phyloP scores from a whole-genome alignment of 2,888 invertebrate species.

The Athalia cordata region DNA sequence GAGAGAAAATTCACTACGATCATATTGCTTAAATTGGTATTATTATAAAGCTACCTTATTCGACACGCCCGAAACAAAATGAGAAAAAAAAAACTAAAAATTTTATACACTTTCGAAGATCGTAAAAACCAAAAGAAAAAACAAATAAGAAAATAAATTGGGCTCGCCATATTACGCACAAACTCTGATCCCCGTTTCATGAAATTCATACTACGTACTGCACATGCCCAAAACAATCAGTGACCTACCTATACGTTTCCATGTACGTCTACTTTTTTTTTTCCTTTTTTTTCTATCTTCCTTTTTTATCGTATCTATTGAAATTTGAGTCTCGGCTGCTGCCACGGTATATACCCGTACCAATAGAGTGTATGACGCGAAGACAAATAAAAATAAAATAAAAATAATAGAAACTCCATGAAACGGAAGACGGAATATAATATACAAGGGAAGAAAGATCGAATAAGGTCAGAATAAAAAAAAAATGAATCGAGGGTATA shows the following conservation, averaged over 20 bases:
- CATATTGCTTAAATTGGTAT: no score
- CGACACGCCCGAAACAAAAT: no score
- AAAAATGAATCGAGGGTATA: not conserved
- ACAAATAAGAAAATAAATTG: no score
- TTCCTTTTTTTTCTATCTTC: not conserved
- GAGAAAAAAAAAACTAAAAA: no score
- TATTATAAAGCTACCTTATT: no score
- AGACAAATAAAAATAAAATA: no score
- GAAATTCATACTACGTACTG: not conserved
- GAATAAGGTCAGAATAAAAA: not conserved
- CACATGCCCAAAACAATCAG: conserved; percentile 14
- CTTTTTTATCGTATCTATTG: not conserved
- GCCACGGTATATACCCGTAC: not conserved
- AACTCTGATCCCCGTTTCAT: no score
- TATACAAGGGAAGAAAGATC: no score
- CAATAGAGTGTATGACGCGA: not conserved
- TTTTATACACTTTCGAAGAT: no score
- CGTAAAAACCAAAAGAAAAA: no score
- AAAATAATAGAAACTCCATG: not conserved
- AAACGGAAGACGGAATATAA: not conserved
- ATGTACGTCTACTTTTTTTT: not conserved
- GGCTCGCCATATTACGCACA: no score
- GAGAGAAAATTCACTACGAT: no score
- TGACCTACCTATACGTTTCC: conserved; percentile 6
- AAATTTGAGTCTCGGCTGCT: conserved; percentile 1